Conservation (phyloP, 2,113 vertebrate genomes). For the Vulpes vulpes region DNA sequence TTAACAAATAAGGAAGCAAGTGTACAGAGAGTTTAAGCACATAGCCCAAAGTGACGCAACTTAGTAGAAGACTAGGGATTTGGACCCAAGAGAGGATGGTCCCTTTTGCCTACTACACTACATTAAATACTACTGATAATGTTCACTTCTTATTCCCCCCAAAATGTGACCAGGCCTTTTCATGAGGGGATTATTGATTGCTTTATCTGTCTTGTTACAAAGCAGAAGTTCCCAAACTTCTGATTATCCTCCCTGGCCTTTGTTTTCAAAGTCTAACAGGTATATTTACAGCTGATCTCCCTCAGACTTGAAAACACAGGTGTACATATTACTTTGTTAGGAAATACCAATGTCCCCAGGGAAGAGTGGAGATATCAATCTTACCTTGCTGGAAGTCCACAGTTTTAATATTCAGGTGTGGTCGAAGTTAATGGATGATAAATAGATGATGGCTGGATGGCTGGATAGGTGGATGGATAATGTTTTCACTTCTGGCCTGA, state of each 20-base stretch:
- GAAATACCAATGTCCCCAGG: not conserved
- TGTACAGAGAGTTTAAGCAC: not conserved
- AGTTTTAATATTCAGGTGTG: not conserved
- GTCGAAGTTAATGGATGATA: not conserved
- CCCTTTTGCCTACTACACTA: not conserved
- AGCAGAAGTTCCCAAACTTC: not conserved
- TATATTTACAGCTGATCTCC: not conserved
- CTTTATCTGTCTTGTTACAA: not conserved
- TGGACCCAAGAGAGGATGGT: not conserved
- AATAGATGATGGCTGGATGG: not conserved
- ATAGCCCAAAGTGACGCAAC: not conserved
- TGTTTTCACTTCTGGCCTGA: not conserved
- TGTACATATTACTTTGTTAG: not conserved
- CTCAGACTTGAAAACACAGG: not conserved
- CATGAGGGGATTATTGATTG: not conserved
- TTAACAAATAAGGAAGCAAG: not conserved
- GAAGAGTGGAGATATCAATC: not conserved
- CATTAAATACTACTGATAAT: not conserved
- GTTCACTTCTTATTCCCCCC: not conserved
- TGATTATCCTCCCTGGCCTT: accelerated
- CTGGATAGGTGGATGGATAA: not conserved
- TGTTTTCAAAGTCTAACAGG: not conserved
- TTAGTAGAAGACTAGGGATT: not conserved
- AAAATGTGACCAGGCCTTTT: not conserved
- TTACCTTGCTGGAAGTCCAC: not conserved